Evolutionary conservation across 2,888 invertebrate genomes (phyloP).

Genomic region (Ectobius pallidus): DNA sequence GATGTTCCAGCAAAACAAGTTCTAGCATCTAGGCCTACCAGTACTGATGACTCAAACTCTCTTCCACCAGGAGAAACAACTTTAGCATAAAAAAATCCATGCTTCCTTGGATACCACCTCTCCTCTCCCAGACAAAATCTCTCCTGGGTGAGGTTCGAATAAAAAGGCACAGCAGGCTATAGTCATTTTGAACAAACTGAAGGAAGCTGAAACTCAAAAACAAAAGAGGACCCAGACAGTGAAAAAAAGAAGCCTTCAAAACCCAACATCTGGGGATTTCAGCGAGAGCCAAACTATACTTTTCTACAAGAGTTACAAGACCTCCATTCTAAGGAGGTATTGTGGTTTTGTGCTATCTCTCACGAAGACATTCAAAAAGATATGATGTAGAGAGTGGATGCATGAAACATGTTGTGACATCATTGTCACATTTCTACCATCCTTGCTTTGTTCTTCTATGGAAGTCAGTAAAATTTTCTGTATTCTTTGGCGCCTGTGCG

Average conservation of each 20-base stretch:
- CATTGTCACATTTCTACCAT: no score
- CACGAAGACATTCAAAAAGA: no score
- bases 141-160: not conserved
- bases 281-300: slow-evolving; percentile 8
- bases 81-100: no score
- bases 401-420: no score
- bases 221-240: no score
- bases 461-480: no score
- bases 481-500: no score
- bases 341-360: slow-evolving; percentile 4
- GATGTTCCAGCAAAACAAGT: not conserved
- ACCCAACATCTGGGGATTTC: not conserved
- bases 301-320: not conserved
- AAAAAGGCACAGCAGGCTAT: slow-evolving; percentile 3
- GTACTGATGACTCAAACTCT: not conserved
- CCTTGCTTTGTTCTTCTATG: no score
- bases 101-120: no score
- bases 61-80: no score
- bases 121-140: no score
- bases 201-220: not conserved
- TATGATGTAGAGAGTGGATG: no score
- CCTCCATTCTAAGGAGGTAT: not conserved
- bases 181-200: not conserved
- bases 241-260: not conserved
- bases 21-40: not conserved